Base-by-base conservation (phyloP, 2,797 vertebrate genomes). In the Pantherophis vulpinus region DNA sequence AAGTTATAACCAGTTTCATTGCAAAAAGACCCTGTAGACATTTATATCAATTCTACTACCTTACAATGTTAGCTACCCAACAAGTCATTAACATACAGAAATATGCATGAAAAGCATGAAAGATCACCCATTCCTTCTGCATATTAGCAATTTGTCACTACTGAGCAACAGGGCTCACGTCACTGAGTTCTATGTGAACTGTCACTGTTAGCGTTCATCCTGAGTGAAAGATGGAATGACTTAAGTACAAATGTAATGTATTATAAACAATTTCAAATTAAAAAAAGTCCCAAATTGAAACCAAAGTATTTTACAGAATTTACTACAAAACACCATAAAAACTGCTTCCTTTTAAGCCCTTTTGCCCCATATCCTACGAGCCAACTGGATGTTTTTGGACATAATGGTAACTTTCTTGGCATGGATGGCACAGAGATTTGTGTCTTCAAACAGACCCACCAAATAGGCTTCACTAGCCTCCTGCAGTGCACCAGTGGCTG, bases 371-470 rank as follows among this genome's bases (percentile, higher is more conserved):
- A 99, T 99, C 98, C 99, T 98, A 95, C 98, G 98, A 93, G 99
- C 99, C 98, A 99, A 98, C 97, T 99, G 99, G 98, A 99, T 99
- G 97, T 99, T 99, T 98, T 99, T 99, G 98, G 99, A 99, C 99
- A 99, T 99, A 98, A 99, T 99, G 98, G 99, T 99, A 97, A 99
- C 99, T 97, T 98, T 98, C 97, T 99, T 99, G 94, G 99, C 98
- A 89, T 99, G 99, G 98, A 99, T 99, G 97, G 99, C 99, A 95
- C 99, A 99, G 97, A 99, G 97, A 95, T 99, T 99, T 51, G 99
- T 99, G 95, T 99, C 99, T 97, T 99, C 99, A 95, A 99, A 99
- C 86, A 99, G 97, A 94, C 99, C 99, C 97, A 99, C 99, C 97
- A 99, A 97, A 95, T 99, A 99, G 0, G 99, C 99, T 95, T 99